Base-by-base conservation (phyloP, 2,797 vertebrate genomes). In the Acanthopagrus latus region DNA sequence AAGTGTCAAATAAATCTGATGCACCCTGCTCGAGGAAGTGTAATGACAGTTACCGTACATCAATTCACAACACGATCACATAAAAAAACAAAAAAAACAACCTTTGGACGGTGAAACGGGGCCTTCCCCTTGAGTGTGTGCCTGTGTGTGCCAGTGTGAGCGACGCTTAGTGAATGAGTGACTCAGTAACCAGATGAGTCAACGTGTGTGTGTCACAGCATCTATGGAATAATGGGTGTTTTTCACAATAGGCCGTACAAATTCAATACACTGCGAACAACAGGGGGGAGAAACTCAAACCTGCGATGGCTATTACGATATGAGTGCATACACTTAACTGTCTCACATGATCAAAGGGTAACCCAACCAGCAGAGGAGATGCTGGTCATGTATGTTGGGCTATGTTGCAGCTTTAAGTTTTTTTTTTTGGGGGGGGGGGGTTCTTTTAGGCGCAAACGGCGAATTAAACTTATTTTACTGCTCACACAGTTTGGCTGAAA, bases 141-240 rank as follows among this genome's bases (percentile, higher is more conserved):
- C 33, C 12, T 23, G 23, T 29, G 68, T 57, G 43, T 17, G 10
- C n/a, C 7, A 17, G 41, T 38, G 41, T n/a, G 27, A 25, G 52
- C 63, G 69, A 58, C 17, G 16, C 14, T 13, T 25, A 16, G 21
- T 66, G 51, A 78, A 76, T 64, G 57, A 67, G 44, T 81, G 80
- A 81, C 56, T 88, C 82, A 78, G 70, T 51, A 43, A 56, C 27
- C 23, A 27, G 50, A 64, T 71, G 74, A 78, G 54, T 56, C 77
- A 75, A 58, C 48, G 44, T 50, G 44, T 76, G 44, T 76, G 73
- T 71, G 46, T 69, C 54, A 57, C n/a, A 14, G 48, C 38, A 50
- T 48, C 29, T 29, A n/a, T 46, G 27, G 41, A 62, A 46, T 0
- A 20, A 5, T 20, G 3, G 18, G 33, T 10, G 20, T 16, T 57